Evolutionary conservation across 2,888 invertebrate species (phyloP).

Genomic region (Metallyticus violacea): DNA sequence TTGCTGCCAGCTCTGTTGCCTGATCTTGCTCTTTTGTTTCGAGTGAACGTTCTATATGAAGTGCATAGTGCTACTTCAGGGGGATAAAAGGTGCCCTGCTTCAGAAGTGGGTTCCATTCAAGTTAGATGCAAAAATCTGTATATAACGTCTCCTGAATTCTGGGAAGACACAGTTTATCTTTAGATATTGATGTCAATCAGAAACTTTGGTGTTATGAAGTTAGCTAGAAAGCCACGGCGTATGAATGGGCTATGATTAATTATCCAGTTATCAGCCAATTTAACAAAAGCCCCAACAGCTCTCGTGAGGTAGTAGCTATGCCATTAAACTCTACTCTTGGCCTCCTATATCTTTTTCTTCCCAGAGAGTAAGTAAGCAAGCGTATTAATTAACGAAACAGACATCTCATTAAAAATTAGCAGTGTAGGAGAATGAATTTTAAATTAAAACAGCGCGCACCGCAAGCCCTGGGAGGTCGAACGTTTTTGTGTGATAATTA

Average conservation of each 20-base stretch:
- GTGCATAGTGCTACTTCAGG: not conserved
- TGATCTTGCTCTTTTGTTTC: not conserved
- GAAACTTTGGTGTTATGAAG: not conserved
- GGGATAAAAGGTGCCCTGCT: no score
- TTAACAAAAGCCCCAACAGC: not conserved
- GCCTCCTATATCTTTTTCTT: conserved; percentile 1
- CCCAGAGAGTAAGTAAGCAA: not conserved
- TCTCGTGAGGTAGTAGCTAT: not conserved
- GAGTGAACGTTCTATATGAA: not conserved
- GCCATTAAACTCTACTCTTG: conserved; percentile 7
- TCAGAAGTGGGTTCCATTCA: no score
- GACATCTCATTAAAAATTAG: conserved; percentile 15
- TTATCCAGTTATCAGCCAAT: not conserved
- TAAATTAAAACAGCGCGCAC: not conserved
- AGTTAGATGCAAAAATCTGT: no score
- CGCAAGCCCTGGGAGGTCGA: not conserved
- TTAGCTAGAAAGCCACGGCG: not conserved
- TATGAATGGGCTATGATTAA: not conserved
- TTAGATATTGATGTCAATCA: no score
- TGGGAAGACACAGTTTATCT: no score
- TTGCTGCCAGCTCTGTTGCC: not conserved
- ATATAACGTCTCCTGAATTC: no score
- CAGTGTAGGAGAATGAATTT: not conserved
- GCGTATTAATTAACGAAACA: conserved; percentile 3
- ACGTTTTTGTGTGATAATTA: conserved; percentile 1